Evolutionary conservation across 2,888 invertebrate genomes (phyloP).

Genomic region (Stenodema calcarata): DNA sequence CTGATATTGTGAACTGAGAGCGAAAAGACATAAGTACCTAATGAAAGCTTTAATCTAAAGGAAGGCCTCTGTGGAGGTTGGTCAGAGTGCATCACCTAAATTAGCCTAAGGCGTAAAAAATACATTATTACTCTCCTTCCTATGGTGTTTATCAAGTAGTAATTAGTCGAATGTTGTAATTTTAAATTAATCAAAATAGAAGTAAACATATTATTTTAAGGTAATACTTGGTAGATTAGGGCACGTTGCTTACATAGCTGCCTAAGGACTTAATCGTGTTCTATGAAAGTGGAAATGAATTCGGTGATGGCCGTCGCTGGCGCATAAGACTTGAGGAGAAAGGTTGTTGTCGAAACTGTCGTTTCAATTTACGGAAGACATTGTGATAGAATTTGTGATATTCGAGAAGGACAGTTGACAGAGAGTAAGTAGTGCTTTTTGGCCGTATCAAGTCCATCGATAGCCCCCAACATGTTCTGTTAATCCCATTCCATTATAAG

Average conservation of each 20-base stretch:
- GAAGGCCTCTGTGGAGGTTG: not conserved
- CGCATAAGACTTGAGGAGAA: not conserved
- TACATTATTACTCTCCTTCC: not conserved
- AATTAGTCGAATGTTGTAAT: too few species aligned
- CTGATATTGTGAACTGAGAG: not conserved
- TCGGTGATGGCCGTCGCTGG: not conserved
- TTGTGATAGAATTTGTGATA: constrained; percentile 2
- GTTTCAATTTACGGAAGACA: not conserved
- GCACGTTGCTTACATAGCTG: not conserved
- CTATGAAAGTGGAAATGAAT: not conserved
- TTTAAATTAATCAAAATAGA: not conserved
- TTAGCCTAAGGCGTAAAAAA: not conserved
- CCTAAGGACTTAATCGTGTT: not conserved
- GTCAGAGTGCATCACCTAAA: not conserved
- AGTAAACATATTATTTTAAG: not conserved
- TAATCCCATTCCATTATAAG: not conserved
- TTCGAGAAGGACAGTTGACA: not conserved
- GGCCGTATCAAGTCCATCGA: not conserved
- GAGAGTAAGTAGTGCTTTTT: not conserved
- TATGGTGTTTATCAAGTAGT: not conserved
- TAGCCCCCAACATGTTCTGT: not conserved
- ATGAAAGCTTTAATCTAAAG: not conserved
- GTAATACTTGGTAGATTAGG: not conserved
- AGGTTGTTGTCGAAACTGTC: not conserved
- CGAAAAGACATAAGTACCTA: not conserved